Base-by-base conservation (phyloP, 2,888 invertebrate genomes). In the Amphipoea oculea region DNA sequence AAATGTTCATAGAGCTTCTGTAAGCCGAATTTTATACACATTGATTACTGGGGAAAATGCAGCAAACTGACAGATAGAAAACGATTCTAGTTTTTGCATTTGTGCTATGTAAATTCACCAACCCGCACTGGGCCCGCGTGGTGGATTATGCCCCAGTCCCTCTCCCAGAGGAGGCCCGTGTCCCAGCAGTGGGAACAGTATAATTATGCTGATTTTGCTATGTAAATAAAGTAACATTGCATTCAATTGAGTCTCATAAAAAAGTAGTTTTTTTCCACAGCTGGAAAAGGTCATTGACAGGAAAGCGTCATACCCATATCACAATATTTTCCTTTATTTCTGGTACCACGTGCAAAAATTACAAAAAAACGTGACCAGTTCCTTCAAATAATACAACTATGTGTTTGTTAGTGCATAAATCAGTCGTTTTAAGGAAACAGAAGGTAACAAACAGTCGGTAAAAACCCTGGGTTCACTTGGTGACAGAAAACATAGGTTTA, bases 351-450 rank as follows among this genome's bases (percentile, higher is more conserved):
- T 48, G 54, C 65, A 23, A 54, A 54, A 20, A n/a, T 81, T 0
- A 20, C 29, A 71, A 1, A 23, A 42, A 40, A 57, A 65, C 48
- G 45, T 71, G 54, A 54, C 12, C 20, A n/a, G 20, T 54, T 45
- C 6, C 0, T 7, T 29, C 60, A 67, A 36, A 42, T 63, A 20
- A 48, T 67, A n/a, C 5, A 14, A 5, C 7, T 79, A 17, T n/a
- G 7, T 48, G 36, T 7, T 40, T 20, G 45, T 29, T 60, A 57
- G 12, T n/a, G 5, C 0, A 60, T 9, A 51, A 60, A 73, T 42
- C 51, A 20, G 17, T 51, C 9, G 20, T n/a, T 82, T 76, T 76
- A 76, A 76, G 77, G 77, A 83, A 69, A 81, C 48, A 29, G 17
- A 63, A 40, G 45, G 36, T 36, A 48, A 68, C 5, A 63, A 54